Percentiles rank a stretch among this genome's conserved stretches.
These are phyloP conservation scores for Xanthia icteritia DNA, from an alignment of 2,888 invertebrate genomes.

Conservation along the genomic window DNA sequence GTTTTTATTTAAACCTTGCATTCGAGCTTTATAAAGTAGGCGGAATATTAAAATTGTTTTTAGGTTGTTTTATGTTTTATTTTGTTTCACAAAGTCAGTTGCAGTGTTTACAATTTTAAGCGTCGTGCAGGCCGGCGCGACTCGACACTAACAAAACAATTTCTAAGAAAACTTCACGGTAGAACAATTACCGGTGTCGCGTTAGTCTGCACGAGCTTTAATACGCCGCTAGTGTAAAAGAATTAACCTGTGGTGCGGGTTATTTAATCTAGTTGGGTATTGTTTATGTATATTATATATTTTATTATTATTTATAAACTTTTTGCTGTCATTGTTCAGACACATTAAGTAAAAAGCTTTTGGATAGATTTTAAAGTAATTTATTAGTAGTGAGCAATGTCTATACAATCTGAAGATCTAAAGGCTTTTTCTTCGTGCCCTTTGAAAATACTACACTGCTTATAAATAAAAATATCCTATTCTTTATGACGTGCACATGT, in stretches of 20 bases:
- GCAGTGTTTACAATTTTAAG: neutral
- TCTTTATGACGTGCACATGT: neutral
- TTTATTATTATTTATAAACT: too few species aligned
- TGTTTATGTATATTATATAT: too few species aligned
- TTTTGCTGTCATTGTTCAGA: neutral
- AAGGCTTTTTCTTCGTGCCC: neutral
- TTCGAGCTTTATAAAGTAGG: constrained; percentile 32
- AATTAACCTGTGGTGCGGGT: neutral
- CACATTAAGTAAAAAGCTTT: neutral
- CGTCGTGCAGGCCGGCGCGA: too few species aligned
- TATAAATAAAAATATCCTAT: neutral
- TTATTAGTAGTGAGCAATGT: neutral
- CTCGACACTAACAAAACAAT: too few species aligned
- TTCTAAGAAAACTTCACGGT: too few species aligned
- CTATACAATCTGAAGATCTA: neutral
- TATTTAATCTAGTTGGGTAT: neutral
- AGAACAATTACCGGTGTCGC: too few species aligned
- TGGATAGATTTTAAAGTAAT: neutral
- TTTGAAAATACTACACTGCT: neutral
- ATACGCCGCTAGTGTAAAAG: neutral
- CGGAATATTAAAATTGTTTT: constrained; percentile 36
- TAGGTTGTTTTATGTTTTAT: neutral
- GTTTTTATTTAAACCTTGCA: constrained; percentile 49
- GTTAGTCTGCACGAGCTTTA: too few species aligned
- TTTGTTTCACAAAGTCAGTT: constrained; percentile 4